A percentile compares a stretch with the other conserved stretches of the same genome.
phyloP scores from a whole-genome alignment of 1,140 invertebrate species.

The Drosophila micromelanica region DNA sequence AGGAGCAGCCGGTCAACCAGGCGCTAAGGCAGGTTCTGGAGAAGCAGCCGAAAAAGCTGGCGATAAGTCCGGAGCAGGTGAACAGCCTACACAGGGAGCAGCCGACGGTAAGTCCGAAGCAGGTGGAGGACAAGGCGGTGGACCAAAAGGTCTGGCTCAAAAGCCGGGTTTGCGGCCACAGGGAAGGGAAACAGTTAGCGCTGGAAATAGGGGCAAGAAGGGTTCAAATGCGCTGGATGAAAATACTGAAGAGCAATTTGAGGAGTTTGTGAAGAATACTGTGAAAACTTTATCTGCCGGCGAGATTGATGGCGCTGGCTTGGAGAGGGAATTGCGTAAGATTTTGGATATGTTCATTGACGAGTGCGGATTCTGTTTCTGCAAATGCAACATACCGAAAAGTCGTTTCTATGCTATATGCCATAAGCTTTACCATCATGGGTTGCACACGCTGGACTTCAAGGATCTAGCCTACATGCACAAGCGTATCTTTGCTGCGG shows the following conservation, averaged over 20 bases:
- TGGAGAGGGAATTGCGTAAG: slow-evolving; percentile 62
- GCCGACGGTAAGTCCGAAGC: not conserved
- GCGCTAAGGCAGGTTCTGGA: not conserved
- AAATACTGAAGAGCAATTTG: slow-evolving; percentile 49
- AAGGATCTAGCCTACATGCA: slow-evolving; percentile 67
- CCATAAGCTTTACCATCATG: slow-evolving; percentile 64
- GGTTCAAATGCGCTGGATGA: slow-evolving; percentile 8
- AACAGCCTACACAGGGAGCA: no score
- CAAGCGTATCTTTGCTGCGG: slow-evolving; percentile 65
- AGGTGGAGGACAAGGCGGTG: not conserved
- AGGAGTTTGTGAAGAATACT: slow-evolving; percentile 59
- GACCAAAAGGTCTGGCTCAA: not conserved
- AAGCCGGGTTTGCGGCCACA: not conserved
- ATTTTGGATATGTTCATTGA: slow-evolving; percentile 70
- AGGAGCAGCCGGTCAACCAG: slow-evolving; percentile 1
- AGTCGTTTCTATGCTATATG: slow-evolving; percentile 71
- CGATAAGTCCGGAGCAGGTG: no score
- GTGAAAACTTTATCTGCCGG: slow-evolving; percentile 46
- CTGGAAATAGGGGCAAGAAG: not conserved
- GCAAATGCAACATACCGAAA: slow-evolving; percentile 65
- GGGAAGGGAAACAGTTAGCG: not conserved
- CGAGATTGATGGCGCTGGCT: slow-evolving; percentile 53
- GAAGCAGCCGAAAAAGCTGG: not conserved
- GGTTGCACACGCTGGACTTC: slow-evolving; percentile 59
- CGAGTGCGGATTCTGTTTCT: slow-evolving; percentile 73